Percentiles rank a stretch among this genome's conserved stretches.
These are phyloP conservation scores for Oreonectes daqikongensis DNA, from an alignment of 2,797 vertebrate genomes.

Conservation along the genomic window DNA sequence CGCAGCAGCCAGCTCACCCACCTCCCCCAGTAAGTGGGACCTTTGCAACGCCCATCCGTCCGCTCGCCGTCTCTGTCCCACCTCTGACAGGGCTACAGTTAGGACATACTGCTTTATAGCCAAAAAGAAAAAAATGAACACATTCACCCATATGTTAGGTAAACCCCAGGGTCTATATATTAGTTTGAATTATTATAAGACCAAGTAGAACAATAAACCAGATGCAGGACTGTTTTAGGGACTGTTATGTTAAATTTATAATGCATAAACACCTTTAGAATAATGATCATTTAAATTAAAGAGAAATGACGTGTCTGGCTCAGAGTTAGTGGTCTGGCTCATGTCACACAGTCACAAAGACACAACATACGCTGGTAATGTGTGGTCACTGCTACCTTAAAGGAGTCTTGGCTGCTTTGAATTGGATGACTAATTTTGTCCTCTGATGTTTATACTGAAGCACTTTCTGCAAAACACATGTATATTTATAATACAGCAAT, in stretches of 20 bases:
- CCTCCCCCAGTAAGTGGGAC: slow-evolving; percentile 88
- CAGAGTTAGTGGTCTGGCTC: slow-evolving; percentile 49
- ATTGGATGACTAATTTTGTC: neutral
- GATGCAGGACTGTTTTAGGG: neutral
- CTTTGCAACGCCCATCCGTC: slow-evolving; percentile 14
- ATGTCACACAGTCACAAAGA: slow-evolving; percentile 13
- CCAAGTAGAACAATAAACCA: neutral
- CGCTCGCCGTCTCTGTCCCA: slow-evolving; percentile 21
- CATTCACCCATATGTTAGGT: neutral
- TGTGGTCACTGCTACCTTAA: neutral
- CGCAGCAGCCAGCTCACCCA: slow-evolving; percentile 84
- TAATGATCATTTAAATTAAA: slow-evolving; percentile 1
- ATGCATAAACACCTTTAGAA: neutral
- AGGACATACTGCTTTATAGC: neutral
- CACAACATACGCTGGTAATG: neutral
- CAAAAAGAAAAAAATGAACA: neutral
- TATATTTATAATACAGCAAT: neutral
- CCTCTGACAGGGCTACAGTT: slow-evolving; percentile 6
- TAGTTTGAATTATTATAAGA: neutral
- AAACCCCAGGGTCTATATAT: neutral
- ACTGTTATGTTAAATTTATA: neutral
- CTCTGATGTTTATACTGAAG: neutral
- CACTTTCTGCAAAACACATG: neutral
- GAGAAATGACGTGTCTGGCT: slow-evolving; percentile 35
- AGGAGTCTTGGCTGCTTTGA: slow-evolving; percentile 29